These are phyloP conservation scores for Athalia cordata DNA, from an alignment of 2,888 invertebrate genomes.

Conservation along the genomic window DNA sequence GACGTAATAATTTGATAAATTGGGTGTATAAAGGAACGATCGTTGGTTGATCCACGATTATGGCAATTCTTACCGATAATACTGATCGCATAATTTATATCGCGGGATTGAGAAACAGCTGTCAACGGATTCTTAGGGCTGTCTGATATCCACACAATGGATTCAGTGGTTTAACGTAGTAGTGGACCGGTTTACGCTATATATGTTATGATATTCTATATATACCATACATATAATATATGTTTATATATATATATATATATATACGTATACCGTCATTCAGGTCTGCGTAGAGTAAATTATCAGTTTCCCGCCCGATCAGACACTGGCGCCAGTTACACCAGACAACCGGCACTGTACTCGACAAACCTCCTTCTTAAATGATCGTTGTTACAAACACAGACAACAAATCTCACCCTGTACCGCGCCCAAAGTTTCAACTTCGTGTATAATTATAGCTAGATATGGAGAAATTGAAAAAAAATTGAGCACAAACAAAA, in stretches of 20 bases:
- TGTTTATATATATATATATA: no score
- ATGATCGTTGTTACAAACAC: no score
- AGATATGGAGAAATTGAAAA: no score
- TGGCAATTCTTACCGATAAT: background rate
- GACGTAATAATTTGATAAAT: no score
- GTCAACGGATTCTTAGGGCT: conserved; percentile 45
- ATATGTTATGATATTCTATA: conserved; percentile 42
- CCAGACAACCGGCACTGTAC: conserved; percentile 34
- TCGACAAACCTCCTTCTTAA: conserved; percentile 13
- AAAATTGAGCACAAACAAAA: no score
- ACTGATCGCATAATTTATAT: background rate
- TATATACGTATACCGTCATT: conserved; percentile 26
- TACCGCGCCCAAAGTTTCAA: no score
- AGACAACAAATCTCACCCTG: background rate
- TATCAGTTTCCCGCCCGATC: conserved; percentile 46
- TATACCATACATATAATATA: background rate
- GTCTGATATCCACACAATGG: conserved; percentile 31
- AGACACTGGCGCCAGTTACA: conserved; percentile 44
- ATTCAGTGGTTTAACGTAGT: background rate
- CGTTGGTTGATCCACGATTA: conserved; percentile 2
- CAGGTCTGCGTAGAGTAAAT: conserved; percentile 46
- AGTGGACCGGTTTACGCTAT: background rate
- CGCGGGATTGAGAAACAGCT: conserved; percentile 40
- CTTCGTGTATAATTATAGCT: no score
- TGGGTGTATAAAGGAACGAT: background rate